Conservation (phyloP, 2,797 vertebrate species). For the Oryzias sinensis region DNA sequence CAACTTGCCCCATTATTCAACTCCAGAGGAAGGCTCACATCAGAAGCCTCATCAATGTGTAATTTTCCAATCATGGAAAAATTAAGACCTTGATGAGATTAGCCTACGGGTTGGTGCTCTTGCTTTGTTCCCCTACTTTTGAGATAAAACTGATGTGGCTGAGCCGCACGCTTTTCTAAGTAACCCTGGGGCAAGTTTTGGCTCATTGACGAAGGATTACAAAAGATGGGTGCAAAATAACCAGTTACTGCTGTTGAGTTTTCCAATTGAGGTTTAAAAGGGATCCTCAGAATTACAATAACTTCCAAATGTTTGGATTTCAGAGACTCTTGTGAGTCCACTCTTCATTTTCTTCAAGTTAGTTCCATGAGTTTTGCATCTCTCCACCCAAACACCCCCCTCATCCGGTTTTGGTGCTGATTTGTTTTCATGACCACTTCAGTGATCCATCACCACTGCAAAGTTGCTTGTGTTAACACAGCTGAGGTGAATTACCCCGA, state of each 20-base stretch:
- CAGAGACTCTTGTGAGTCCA: constrained; percentile 11
- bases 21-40: constrained; percentile 43
- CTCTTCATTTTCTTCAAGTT: constrained; percentile 29
- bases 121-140: constrained; percentile 66
- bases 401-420: constrained; percentile 51
- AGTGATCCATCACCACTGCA: constrained; percentile 69
- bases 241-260: constrained; percentile 23
- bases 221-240: constrained; percentile 47
- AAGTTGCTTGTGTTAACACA: constrained; percentile 78
- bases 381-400: constrained; percentile 23
- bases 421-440: constrained; percentile 75
- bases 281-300: constrained; percentile 28
- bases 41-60: constrained; percentile 48
- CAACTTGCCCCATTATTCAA: constrained; percentile 32
- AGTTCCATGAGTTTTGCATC: constrained; percentile 21
- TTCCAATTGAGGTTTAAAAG: constrained; percentile 34
- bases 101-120: constrained; percentile 49
- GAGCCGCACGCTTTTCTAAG: constrained; percentile 46
- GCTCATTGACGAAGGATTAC: constrained; percentile 54
- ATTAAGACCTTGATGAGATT: constrained; percentile 68
- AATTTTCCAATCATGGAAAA: constrained; percentile 66
- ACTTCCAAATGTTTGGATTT: constrained; percentile 29
- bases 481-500: constrained; percentile 74
- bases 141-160: constrained; percentile 63
- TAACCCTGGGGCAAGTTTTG: constrained; percentile 67